These are phyloP conservation scores for Hippopotamyrus pictus DNA, from an alignment of 2,797 vertebrate genomes.

Conservation along the genomic window DNA sequence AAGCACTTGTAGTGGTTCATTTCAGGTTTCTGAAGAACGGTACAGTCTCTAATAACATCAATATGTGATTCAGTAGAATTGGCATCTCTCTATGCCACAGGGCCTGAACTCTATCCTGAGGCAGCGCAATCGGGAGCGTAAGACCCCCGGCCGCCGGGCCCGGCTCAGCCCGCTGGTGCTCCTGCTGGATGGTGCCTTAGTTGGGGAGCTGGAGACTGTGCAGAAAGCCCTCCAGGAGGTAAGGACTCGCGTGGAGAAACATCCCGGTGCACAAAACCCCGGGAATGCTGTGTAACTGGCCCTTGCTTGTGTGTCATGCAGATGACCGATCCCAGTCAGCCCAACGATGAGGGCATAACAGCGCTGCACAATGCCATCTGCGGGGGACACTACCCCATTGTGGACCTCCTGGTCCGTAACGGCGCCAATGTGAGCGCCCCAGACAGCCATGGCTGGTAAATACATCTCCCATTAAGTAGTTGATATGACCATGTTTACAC, in stretches of 20 bases:
- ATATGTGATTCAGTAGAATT: background rate
- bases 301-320: slow-evolving; percentile 32
- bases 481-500: background rate
- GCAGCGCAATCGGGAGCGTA: slow-evolving; percentile 45
- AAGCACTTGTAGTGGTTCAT: background rate
- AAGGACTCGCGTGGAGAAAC: slow-evolving; percentile 15
- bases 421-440: slow-evolving; percentile 82
- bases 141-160: slow-evolving; percentile 51
- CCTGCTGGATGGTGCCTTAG: slow-evolving; percentile 75
- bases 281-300: slow-evolving; percentile 23
- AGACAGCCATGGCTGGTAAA: slow-evolving; percentile 84
- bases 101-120: slow-evolving; percentile 73
- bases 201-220: slow-evolving; percentile 82
- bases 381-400: slow-evolving; percentile 74
- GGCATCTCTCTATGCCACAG: slow-evolving; percentile 44
- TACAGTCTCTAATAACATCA: background rate
- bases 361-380: slow-evolving; percentile 89
- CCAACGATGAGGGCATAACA: slow-evolving; percentile 88
- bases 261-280: background rate
- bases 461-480: background rate
- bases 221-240: slow-evolving; percentile 79
- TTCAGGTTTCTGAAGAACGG: background rate
- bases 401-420: slow-evolving; percentile 75
- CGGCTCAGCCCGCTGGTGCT: slow-evolving; percentile 77
- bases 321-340: slow-evolving; percentile 81